A percentile compares a stretch with the other conserved stretches of the same genome.
phyloP scores from a whole-genome alignment of 2,113 vertebrate species.

The Pterophyllum scalare region DNA sequence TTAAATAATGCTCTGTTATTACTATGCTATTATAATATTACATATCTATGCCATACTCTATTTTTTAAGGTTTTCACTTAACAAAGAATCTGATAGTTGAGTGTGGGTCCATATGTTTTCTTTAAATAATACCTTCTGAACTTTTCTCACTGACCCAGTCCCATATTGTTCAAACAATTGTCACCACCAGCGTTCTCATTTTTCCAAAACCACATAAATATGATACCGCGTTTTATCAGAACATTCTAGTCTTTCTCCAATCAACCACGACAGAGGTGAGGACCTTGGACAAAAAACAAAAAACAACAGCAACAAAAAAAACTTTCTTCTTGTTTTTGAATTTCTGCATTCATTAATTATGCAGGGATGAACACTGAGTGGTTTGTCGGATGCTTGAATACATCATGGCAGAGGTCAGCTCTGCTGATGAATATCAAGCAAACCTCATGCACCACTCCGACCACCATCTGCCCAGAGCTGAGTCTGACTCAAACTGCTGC shows the following conservation, averaged over 20 bases:
- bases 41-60: neutral
- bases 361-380: constrained; percentile 63
- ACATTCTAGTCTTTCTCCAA: constrained; percentile 4
- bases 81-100: neutral
- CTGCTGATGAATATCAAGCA: constrained; percentile 80
- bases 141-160: neutral
- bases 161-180: neutral
- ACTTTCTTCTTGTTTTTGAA: constrained; percentile 55
- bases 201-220: neutral
- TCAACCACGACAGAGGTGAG: neutral
- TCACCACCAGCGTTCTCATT: neutral
- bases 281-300: neutral
- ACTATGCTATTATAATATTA: no score
- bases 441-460: constrained; percentile 63
- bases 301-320: neutral
- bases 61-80: constrained; percentile 7
- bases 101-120: constrained; percentile 10
- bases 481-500: constrained; percentile 61
- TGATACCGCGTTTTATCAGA: neutral
- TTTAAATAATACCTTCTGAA: constrained; percentile 21
- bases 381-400: constrained; percentile 68
- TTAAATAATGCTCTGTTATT: no score
- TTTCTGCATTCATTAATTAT: constrained; percentile 68
- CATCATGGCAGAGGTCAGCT: constrained; percentile 60
- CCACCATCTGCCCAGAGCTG: constrained; percentile 79